Evolutionary conservation across 2,888 invertebrate species (phyloP), one percentile per base, ranked within the genome.

Genomic region (Drosophila kuntzei): DNA sequence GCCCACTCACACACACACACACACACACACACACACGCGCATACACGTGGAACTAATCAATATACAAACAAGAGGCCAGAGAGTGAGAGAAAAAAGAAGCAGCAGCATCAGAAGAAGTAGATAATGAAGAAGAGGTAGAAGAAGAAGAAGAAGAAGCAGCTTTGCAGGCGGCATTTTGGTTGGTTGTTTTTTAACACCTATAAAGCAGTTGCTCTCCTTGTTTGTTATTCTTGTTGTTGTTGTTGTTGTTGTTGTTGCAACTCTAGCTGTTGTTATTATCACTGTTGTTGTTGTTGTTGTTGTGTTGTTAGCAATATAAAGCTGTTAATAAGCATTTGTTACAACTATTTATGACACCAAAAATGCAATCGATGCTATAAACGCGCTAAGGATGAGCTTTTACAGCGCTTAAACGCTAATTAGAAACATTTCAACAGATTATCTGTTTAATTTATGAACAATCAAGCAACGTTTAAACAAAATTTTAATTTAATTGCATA

Each of bases 101-200:
- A 20, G 20, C 5, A 12, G 18, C 47, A 58, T 44, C 41, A 32
- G 11, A n/a, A 43, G 25, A 16, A 37, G 27, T 22, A 53, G 27
- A 11, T 29, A 16, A 9, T 27, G 46, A 27, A 32, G 20, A 29
- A 27, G 2, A 3, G 9, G 16, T 29, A 29, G 12, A 18, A 18
- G 18, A 47, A 47, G 47, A 6, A 20, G 53, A 3, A 12, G 29
- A 5, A 25, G 25, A 29, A 6, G 39, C 14, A 20, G 20, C 29
- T 53, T 41, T 29, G 29, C 41, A 36, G 61, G 73, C 80, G 65
- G 85, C 88, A 82, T 80, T 83, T 88, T 88, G 87, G 83, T 83
- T 83, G 88, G 83, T 75, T 82, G 88, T 73, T 76, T 70, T 82
- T 79, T 68, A 73, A 82, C 82, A 82, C 88, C 82, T 82, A 67